A percentile compares a stretch with the other conserved stretches of the same genome.
Conservation (phyloP, 2,888 invertebrate species). For the Dichetophora obliterata region DNA sequence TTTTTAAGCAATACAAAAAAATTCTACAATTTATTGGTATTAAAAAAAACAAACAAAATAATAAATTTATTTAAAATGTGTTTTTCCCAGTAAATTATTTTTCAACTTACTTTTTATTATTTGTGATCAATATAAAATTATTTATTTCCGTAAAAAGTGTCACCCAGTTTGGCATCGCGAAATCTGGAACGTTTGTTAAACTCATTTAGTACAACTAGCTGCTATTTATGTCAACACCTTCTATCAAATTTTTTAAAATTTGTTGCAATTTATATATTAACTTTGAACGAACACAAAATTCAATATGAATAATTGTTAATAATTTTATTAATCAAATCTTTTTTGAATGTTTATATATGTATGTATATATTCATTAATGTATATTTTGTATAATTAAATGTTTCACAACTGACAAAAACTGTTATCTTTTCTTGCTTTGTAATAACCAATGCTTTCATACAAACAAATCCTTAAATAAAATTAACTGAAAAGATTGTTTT, state of each 20-base stretch:
- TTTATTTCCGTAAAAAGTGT: too few relatives aligned
- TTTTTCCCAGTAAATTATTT: too few relatives aligned
- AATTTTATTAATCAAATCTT: not conserved
- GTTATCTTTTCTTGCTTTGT: not conserved
- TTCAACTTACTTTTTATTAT: too few relatives aligned
- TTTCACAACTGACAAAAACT: constrained; percentile 3
- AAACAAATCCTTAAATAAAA: not conserved
- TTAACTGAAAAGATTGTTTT: not conserved
- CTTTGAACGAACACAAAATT: not conserved
- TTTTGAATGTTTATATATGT: not conserved
- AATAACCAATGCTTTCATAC: not conserved
- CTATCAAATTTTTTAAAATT: not conserved
- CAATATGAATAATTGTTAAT: not conserved
- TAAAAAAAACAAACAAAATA: too few relatives aligned
- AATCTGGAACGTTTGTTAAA: too few relatives aligned
- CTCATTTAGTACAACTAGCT: too few relatives aligned
- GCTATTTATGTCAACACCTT: too few relatives aligned
- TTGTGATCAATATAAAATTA: too few relatives aligned
- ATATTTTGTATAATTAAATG: not conserved
- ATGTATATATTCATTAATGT: not conserved
- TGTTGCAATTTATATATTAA: not conserved
- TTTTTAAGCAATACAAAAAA: too few relatives aligned
- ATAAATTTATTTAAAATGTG: too few relatives aligned
- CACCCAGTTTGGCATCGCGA: too few relatives aligned
- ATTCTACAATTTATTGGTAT: too few relatives aligned